Percentiles rank a stretch among this genome's conserved stretches.
Conservation (phyloP, 64 coral and sea anemone genomes). For the Stichodactyla helianthus region DNA sequence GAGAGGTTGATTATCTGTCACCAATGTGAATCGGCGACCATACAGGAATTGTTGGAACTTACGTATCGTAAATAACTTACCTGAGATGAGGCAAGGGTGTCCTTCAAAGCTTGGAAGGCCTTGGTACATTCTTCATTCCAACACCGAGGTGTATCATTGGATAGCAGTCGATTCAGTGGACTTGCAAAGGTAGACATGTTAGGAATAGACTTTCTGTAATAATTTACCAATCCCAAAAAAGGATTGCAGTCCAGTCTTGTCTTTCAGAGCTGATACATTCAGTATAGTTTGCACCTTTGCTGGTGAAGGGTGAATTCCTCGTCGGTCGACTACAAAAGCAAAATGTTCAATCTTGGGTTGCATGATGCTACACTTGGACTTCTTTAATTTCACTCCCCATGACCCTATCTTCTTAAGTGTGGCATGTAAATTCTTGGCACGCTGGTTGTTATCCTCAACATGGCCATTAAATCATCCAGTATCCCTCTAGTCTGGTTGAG, state of each 20-base stretch:
- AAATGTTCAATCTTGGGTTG: conserved; percentile 17
- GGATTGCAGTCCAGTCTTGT: conserved; percentile 15
- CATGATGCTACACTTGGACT: conserved; percentile 32
- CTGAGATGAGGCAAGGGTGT: not conserved
- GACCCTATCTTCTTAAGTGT: conserved; percentile 3
- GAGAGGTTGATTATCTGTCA: conserved; percentile 40
- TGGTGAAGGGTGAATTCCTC: conserved; percentile 19
- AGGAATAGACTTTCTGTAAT: conserved; percentile 37
- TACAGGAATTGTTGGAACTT: conserved; percentile 35
- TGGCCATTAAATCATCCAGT: conserved; percentile 52
- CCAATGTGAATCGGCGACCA: not conserved
- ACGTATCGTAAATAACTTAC: conserved; percentile 13
- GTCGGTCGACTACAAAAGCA: conserved; percentile 10
- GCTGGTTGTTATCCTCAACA: not conserved
- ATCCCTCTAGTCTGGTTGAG: conserved; percentile 15
- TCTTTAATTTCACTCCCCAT: conserved; percentile 32
- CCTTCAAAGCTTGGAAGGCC: conserved; percentile 16
- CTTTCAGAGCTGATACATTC: not conserved
- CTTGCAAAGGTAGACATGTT: conserved; percentile 13
- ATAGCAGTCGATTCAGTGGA: conserved; percentile 9
- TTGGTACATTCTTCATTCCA: conserved; percentile 24
- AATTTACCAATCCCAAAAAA: conserved; percentile 36
- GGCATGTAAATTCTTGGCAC: conserved; percentile 4
- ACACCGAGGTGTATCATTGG: conserved; percentile 25
- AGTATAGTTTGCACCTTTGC: conserved; percentile 13